Evolutionary conservation across 2,113 vertebrate species (phyloP).

Genomic region (Phalacrocorax carbo): DNA sequence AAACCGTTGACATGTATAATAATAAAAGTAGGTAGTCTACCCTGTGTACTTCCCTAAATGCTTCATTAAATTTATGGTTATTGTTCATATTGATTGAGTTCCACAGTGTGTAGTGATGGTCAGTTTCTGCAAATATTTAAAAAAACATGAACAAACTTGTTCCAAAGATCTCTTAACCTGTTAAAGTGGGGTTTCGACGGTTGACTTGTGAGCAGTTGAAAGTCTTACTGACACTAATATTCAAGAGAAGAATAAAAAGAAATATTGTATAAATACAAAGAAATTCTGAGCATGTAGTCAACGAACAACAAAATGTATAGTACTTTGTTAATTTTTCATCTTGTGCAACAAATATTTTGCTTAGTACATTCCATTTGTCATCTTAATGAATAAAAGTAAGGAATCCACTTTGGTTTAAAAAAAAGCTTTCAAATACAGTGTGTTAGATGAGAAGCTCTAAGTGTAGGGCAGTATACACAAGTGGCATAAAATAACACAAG

Average conservation of each 20-base stretch:
- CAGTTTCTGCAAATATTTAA: background rate
- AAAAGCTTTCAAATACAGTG: accelerated
- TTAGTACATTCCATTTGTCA: accelerated
- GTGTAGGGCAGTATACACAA: background rate
- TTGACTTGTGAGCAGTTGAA: background rate
- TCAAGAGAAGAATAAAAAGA: background rate
- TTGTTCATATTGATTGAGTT: background rate
- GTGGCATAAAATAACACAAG: background rate
- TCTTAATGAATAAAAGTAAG: background rate
- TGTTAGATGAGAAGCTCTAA: background rate
- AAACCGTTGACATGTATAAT: background rate
- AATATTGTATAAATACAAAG: background rate
- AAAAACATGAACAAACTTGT: background rate
- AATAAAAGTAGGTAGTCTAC: background rate
- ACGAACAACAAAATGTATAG: background rate
- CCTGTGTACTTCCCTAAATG: background rate
- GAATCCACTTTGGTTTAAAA: background rate
- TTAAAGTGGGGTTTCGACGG: background rate
- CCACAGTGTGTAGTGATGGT: background rate
- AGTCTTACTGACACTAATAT: background rate
- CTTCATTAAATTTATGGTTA: background rate
- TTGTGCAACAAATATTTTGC: background rate
- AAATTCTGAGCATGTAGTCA: background rate
- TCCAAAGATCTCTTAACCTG: background rate
- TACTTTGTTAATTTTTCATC: background rate